Evolutionary conservation across 2,888 invertebrate species (phyloP).

Genomic region (Chloroclystis v-ata): DNA sequence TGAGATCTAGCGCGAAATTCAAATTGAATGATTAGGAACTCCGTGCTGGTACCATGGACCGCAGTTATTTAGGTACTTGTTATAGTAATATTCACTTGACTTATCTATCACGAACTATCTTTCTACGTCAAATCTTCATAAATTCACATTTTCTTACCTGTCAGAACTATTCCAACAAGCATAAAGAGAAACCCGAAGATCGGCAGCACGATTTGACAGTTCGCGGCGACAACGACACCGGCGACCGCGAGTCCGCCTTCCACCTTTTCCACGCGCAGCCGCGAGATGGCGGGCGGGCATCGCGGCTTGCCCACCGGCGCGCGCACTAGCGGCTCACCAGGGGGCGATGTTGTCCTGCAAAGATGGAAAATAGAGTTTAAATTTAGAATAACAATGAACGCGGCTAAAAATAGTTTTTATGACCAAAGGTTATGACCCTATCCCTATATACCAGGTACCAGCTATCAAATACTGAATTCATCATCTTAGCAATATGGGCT

Average conservation of each 20-base stretch:
- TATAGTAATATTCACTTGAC: no score
- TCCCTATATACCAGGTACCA: no score
- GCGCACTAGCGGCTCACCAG: conserved; percentile 79
- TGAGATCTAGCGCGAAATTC: conserved; percentile 4
- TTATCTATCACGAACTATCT: no score
- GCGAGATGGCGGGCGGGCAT: conserved; percentile 83
- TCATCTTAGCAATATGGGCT: no score
- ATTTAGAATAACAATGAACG: no score
- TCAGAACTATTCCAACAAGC: conserved; percentile 85
- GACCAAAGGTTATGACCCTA: no score
- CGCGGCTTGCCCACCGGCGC: conserved; percentile 72
- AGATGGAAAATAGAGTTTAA: conserved; percentile 27
- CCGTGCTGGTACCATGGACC: no score
- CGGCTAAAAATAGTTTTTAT: no score
- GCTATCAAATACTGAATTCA: no score
- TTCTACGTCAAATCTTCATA: no score
- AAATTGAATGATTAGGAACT: no score
- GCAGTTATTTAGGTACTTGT: no score
- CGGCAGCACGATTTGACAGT: conserved; percentile 86
- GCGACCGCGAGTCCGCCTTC: conserved; percentile 87
- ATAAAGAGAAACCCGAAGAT: conserved; percentile 87
- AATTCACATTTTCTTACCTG: conserved; percentile 67
- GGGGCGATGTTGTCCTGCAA: conserved; percentile 69
- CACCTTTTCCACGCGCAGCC: conserved; percentile 85
- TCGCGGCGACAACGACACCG: conserved; percentile 86